A percentile compares a stretch with the other conserved stretches of the same genome.
These are phyloP conservation scores for Magallana gigas DNA, from an alignment of 1,140 invertebrate genomes.

Conservation along the genomic window DNA sequence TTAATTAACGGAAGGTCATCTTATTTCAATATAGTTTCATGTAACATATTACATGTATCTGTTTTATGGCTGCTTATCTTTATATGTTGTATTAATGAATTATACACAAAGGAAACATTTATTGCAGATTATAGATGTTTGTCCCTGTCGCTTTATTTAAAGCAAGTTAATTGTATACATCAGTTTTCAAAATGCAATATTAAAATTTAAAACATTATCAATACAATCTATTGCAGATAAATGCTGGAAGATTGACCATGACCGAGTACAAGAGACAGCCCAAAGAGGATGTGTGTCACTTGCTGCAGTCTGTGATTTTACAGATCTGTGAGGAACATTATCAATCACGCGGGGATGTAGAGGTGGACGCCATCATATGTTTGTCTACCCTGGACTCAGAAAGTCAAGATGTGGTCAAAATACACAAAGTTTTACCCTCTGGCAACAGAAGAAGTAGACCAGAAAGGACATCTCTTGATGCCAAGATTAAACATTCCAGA, in stretches of 20 bases:
- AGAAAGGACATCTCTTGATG: background rate
- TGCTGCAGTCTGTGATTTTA: slow-evolving; percentile 36
- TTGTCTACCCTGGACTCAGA: slow-evolving; percentile 39
- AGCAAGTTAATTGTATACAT: background rate
- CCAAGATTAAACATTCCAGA: slow-evolving; percentile 1
- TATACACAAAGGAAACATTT: background rate
- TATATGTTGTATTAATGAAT: background rate
- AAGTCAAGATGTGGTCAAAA: slow-evolving; percentile 46
- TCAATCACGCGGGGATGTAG: slow-evolving; percentile 33
- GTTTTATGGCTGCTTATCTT: background rate
- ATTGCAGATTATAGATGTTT: background rate
- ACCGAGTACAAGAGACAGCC: slow-evolving; percentile 17
- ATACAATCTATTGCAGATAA: background rate
- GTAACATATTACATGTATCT: background rate
- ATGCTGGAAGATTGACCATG: background rate
- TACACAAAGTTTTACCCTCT: slow-evolving; percentile 44
- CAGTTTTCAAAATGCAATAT: too few species aligned
- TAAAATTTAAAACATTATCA: too few species aligned
- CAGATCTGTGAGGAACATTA: slow-evolving; percentile 47
- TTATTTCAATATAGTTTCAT: too few species aligned
- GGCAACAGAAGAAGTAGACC: slow-evolving; percentile 37
- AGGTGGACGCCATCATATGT: slow-evolving; percentile 50
- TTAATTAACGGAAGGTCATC: too few species aligned
- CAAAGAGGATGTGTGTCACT: slow-evolving; percentile 33
- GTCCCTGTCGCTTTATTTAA: background rate